Evolutionary conservation across 1,140 invertebrate species (phyloP).

Genomic region (Coelopa frigida): DNA sequence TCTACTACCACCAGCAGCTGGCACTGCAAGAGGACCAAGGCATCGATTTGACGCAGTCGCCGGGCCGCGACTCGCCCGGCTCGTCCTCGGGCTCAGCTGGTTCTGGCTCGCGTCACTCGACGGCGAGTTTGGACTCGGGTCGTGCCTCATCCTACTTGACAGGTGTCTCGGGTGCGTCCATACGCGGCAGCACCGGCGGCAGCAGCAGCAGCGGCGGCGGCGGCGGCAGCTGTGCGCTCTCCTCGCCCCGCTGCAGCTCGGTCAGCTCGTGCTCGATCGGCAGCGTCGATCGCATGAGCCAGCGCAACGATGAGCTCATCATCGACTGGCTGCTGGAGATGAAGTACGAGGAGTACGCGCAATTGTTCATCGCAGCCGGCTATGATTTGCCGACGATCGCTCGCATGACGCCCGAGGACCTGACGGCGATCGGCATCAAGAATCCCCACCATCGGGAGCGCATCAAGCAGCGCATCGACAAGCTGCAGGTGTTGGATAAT

Average conservation of each 20-base stretch:
- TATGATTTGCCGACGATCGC: constrained; percentile 97
- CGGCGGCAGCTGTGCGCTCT: constrained; percentile 46
- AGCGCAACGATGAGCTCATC: constrained; percentile 73
- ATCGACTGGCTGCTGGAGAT: constrained; percentile 91
- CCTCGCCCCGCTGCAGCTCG: constrained; percentile 53
- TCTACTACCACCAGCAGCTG: constrained; percentile 67
- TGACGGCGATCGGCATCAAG: constrained; percentile 82
- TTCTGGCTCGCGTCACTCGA: constrained; percentile 76
- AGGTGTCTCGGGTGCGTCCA: constrained; percentile 43
- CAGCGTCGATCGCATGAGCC: constrained; percentile 54
- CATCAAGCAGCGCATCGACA: constrained; percentile 92
- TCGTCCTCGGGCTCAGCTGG: constrained; percentile 74
- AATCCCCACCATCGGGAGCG: constrained; percentile 95
- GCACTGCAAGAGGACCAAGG: constrained; percentile 65
- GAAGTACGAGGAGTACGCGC: constrained; percentile 93
- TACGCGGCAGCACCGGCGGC: constrained; percentile 28
- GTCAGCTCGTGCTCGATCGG: constrained; percentile 69
- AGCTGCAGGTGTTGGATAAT: constrained; percentile 89
- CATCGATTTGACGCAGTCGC: constrained; percentile 70
- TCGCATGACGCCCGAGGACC: constrained; percentile 94
- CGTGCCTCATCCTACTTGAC: constrained; percentile 62
- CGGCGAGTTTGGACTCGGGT: constrained; percentile 86
- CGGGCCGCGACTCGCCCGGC: constrained; percentile 80
- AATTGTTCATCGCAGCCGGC: constrained; percentile 87
- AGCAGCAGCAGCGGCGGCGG: constrained; percentile 44